A percentile compares a stretch with the other conserved stretches of the same genome.
These are phyloP conservation scores for Lissocephala sabroskyi DNA, from an alignment of 2,888 invertebrate species.

Conservation along the genomic window DNA sequence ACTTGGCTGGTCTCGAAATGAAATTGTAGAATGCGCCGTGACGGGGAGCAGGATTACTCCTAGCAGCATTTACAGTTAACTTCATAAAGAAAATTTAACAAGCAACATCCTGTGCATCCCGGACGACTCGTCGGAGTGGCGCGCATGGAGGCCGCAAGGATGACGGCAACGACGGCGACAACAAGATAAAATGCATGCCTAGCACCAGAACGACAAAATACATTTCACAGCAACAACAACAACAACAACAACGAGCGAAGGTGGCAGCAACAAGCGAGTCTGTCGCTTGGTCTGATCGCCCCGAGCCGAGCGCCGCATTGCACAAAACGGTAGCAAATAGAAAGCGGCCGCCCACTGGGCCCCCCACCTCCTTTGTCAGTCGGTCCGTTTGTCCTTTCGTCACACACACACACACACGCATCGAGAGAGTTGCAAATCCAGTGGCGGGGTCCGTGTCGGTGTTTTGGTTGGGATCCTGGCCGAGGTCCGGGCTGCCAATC, in stretches of 20 bases:
- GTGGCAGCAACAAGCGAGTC: constrained; percentile 1
- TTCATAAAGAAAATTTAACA: constrained; percentile 62
- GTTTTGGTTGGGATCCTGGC: constrained; percentile 26
- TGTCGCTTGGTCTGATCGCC: background rate
- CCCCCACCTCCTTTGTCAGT: too few relatives aligned
- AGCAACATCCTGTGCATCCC: constrained; percentile 55
- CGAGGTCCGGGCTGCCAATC: constrained; percentile 29
- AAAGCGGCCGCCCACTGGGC: constrained; percentile 19
- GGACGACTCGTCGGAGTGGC: too few relatives aligned
- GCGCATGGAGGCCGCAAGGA: background rate
- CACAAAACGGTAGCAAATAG: constrained; percentile 51
- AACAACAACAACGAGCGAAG: constrained; percentile 17
- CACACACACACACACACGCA: constrained; percentile 26
- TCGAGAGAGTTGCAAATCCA: constrained; percentile 36
- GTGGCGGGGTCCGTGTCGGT: constrained; percentile 18
- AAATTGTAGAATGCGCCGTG: constrained; percentile 44
- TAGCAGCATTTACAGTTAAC: constrained; percentile 62
- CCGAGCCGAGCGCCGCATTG: constrained; percentile 14
- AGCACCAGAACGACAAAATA: constrained; percentile 46
- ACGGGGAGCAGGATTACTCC: constrained; percentile 16
- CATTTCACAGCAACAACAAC: constrained; percentile 27
- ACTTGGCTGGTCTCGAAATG: constrained; percentile 33
- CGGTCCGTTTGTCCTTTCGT: background rate
- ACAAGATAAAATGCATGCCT: constrained; percentile 59
- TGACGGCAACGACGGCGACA: constrained; percentile 51